A percentile compares a stretch with the other conserved stretches of the same genome.
Evolutionary conservation across 2,888 invertebrate genomes (phyloP).

Genomic region (Erynnis tages): DNA sequence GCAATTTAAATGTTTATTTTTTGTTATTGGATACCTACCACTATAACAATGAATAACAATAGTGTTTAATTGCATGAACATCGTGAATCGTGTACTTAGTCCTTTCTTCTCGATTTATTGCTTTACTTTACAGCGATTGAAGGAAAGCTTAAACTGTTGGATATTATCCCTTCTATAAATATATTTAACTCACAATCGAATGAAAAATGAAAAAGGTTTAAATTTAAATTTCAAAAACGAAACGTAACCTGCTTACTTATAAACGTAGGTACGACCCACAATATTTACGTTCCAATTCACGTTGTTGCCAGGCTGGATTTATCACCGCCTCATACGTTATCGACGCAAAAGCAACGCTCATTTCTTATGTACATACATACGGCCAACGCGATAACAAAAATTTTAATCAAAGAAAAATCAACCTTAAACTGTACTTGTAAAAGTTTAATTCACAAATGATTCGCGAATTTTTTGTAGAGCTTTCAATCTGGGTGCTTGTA

Average conservation of each 20-base stretch:
- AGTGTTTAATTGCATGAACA: too few relatives aligned
- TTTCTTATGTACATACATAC: not conserved
- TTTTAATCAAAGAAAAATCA: not conserved
- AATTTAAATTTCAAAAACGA: too few relatives aligned
- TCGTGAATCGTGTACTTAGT: too few relatives aligned
- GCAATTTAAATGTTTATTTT: too few relatives aligned
- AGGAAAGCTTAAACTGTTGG: too few relatives aligned
- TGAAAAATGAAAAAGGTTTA: too few relatives aligned
- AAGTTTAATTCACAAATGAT: not conserved
- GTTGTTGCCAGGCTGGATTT: constrained; percentile 11
- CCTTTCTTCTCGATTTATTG: too few relatives aligned
- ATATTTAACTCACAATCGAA: too few relatives aligned
- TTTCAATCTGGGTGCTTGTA: constrained; percentile 1
- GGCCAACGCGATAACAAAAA: not conserved
- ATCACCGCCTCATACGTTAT: constrained; percentile 3
- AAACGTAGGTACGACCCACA: not conserved
- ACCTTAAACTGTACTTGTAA: not conserved
- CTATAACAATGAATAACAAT: too few relatives aligned
- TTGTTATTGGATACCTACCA: too few relatives aligned
- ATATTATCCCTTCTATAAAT: too few relatives aligned
- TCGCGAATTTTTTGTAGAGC: not conserved
- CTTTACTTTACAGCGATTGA: too few relatives aligned
- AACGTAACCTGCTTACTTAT: not conserved
- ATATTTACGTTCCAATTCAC: constrained; percentile 5
- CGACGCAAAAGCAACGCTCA: constrained; percentile 5